A percentile compares a stretch with the other conserved stretches of the same genome.
Evolutionary conservation across 2,888 invertebrate genomes (phyloP).

Genomic region (Junonia oenone): DNA sequence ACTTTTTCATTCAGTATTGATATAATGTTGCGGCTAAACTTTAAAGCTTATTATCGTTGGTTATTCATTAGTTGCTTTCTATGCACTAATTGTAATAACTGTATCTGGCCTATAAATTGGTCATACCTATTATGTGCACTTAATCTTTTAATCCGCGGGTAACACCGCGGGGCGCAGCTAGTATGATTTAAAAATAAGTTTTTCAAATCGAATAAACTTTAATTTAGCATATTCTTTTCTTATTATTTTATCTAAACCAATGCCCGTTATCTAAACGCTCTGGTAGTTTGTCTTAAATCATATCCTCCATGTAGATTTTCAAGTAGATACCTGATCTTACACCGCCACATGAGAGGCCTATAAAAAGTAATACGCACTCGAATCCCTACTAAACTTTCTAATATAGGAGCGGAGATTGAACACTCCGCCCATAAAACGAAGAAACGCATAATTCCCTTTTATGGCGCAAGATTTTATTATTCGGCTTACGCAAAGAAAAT

Average conservation of each 20-base stretch:
- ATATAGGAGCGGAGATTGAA: constrained; percentile 26
- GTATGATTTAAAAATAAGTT: too few species aligned
- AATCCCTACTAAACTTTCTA: constrained; percentile 22
- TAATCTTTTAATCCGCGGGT: too few species aligned
- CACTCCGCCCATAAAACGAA: constrained; percentile 23
- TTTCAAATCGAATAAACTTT: too few species aligned
- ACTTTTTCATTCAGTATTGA: too few species aligned
- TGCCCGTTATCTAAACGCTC: neutral
- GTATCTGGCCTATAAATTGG: too few species aligned
- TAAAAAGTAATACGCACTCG: constrained; percentile 23
- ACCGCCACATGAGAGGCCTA: constrained; percentile 10
- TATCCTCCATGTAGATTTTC: neutral
- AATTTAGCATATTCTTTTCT: too few species aligned
- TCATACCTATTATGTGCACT: too few species aligned
- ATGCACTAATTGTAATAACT: too few species aligned
- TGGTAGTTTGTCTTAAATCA: neutral
- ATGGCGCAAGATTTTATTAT: constrained; percentile 23
- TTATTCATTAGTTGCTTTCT: too few species aligned
- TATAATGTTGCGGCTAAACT: too few species aligned
- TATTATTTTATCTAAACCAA: neutral
- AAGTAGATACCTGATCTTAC: constrained; percentile 8
- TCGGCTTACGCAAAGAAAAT: constrained; percentile 18
- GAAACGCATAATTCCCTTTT: constrained; percentile 23
- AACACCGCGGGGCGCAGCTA: too few species aligned
- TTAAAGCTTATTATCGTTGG: too few species aligned